Evolutionary conservation across 2,888 invertebrate genomes (phyloP).

Genomic region (Euspilapteryx auroguttella): DNA sequence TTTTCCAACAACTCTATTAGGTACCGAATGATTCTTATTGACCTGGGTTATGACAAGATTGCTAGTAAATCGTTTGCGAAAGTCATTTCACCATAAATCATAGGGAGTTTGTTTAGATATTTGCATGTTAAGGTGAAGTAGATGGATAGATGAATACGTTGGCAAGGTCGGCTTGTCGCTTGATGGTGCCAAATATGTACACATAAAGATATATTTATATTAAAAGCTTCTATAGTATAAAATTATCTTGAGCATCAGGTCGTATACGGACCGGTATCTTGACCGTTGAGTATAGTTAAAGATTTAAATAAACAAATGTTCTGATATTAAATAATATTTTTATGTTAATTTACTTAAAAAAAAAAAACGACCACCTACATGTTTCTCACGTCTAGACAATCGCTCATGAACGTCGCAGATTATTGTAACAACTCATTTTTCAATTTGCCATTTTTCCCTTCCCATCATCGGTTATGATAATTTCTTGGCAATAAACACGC

Average conservation of each 20-base stretch:
- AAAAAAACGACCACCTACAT: too few species aligned
- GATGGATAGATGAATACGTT: background rate
- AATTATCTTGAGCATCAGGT: too few species aligned
- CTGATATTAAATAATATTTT: too few species aligned
- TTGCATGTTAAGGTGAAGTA: background rate
- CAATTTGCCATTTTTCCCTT: too few species aligned
- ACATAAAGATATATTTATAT: too few species aligned
- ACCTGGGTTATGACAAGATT: too few species aligned
- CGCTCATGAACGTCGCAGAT: background rate
- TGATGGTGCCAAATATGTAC: background rate
- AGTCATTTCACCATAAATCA: background rate
- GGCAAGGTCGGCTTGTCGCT: background rate
- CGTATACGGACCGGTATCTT: too few species aligned
- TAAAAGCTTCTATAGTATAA: too few species aligned
- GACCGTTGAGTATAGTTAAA: too few species aligned
- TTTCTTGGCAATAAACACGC: background rate
- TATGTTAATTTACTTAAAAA: too few species aligned
- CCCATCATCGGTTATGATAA: slow-evolving; percentile 1
- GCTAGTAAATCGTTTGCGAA: slow-evolving; percentile 1
- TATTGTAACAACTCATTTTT: background rate
- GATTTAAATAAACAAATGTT: too few species aligned
- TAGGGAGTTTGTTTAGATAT: background rate
- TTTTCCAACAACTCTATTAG: slow-evolving; percentile 2
- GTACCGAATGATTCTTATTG: too few species aligned
- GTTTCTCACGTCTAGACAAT: background rate